Conservation (phyloP, 1,140 invertebrate species). For the Lepidurus arcticus region DNA sequence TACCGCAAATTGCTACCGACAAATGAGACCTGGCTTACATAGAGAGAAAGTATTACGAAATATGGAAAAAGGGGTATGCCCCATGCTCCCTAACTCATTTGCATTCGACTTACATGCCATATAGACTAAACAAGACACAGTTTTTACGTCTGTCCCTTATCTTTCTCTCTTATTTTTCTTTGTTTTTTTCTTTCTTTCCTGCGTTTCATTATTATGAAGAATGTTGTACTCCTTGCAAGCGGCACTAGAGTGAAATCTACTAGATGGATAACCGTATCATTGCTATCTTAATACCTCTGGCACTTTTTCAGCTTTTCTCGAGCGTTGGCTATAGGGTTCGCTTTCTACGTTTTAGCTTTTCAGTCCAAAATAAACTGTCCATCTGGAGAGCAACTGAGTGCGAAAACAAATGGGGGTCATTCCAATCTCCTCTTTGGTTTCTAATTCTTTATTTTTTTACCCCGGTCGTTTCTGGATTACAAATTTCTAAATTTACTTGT, state of each 20-base stretch:
- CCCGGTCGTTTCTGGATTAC: not conserved
- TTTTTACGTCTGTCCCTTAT: not conserved
- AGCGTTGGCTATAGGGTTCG: not conserved
- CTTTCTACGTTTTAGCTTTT: not conserved
- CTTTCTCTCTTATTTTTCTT: not conserved
- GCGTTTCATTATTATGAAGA: not conserved
- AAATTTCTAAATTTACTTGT: slow-evolving; percentile 19
- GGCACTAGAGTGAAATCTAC: not conserved
- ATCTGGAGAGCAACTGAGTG: not conserved
- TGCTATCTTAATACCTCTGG: slow-evolving; percentile 9
- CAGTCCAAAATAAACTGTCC: not conserved
- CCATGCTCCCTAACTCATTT: not conserved
- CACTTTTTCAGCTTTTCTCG: not conserved
- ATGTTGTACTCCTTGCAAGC: not conserved
- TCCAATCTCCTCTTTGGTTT: not conserved
- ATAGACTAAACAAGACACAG: not conserved
- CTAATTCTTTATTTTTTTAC: not conserved
- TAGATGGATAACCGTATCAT: slow-evolving; percentile 10
- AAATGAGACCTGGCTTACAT: slow-evolving; percentile 7
- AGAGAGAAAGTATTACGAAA: not conserved
- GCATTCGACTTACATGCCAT: not conserved
- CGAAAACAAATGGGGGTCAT: slow-evolving; percentile 16
- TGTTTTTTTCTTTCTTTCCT: not conserved
- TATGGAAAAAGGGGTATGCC: slow-evolving; percentile 4
- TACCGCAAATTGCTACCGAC: slow-evolving; percentile 12